A percentile compares a stretch with the other conserved stretches of the same genome.
Conservation (phyloP, 2,888 invertebrate genomes). For the Drosophila kuntzei region DNA sequence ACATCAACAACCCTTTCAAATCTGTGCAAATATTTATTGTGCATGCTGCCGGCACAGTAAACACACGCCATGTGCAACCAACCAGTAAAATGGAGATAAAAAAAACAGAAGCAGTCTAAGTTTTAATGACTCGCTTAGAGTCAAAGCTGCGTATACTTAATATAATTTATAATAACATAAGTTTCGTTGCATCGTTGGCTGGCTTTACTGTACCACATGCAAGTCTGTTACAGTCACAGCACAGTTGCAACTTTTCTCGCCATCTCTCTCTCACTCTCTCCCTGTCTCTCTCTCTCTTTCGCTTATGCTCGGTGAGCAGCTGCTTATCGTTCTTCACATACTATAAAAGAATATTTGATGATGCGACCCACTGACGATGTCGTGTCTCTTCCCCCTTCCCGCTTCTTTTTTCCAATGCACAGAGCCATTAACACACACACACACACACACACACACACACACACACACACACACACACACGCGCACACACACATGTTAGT, state of each 20-base stretch:
- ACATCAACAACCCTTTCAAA: slow-evolving; percentile 52
- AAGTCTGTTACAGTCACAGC: slow-evolving; percentile 25
- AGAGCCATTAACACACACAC: slow-evolving; percentile 50
- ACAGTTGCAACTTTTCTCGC: slow-evolving; percentile 32
- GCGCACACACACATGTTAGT: slow-evolving; percentile 6
- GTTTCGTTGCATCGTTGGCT: background rate
- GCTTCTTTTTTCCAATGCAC: background rate
- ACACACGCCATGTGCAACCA: slow-evolving; percentile 6
- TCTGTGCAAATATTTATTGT: slow-evolving; percentile 66
- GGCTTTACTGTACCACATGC: slow-evolving; percentile 37
- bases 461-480: background rate
- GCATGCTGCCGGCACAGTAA: slow-evolving; percentile 37
- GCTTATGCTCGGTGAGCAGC: slow-evolving; percentile 5
- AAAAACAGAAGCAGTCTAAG: background rate
- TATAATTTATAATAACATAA: background rate
- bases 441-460: slow-evolving; percentile 5
- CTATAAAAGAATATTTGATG: slow-evolving; percentile 63
- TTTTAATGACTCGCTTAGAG: background rate
- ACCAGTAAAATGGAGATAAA: background rate
- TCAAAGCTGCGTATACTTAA: slow-evolving; percentile 1
- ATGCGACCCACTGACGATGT: slow-evolving; percentile 28
- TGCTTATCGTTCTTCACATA: slow-evolving; percentile 33
- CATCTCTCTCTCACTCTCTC: background rate
- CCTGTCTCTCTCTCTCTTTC: slow-evolving; percentile 3
- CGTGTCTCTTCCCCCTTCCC: background rate